phyloP scores from a whole-genome alignment of 2,113 vertebrate genomes.

The Murina feae region DNA sequence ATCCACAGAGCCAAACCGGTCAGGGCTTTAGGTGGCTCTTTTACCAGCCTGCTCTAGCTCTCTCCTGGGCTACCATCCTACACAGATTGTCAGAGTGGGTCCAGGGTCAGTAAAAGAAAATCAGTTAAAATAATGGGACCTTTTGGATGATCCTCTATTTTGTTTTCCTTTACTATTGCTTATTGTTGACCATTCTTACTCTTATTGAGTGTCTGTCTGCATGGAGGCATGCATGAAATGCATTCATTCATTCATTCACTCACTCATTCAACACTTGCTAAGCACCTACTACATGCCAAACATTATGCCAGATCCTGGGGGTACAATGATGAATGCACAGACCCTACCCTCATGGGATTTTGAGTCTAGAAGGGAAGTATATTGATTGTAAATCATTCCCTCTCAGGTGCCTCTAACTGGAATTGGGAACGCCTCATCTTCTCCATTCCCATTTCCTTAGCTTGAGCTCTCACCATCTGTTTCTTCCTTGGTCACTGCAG shows the following conservation, averaged over 20 bases:
- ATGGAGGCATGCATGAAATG: not conserved
- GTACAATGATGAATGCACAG: not conserved
- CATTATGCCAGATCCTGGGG: not conserved
- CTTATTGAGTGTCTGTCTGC: not conserved
- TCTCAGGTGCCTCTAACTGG: not conserved
- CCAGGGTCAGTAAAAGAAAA: not conserved
- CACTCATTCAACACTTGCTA: not conserved
- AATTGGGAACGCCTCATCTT: not conserved
- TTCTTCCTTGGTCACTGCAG: conserved; percentile 14
- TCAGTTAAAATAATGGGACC: not conserved
- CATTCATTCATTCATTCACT: not conserved
- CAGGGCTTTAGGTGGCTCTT: not conserved
- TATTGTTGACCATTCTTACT: not conserved
- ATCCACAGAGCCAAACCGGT: no score
- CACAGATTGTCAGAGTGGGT: not conserved
- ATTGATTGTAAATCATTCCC: not conserved
- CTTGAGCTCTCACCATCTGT: not conserved
- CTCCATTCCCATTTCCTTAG: not conserved
- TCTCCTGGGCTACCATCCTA: not conserved
- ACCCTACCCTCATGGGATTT: not conserved
- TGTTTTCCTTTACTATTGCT: not conserved
- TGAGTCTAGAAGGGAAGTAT: not conserved
- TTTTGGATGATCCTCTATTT: not conserved
- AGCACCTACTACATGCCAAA: not conserved
- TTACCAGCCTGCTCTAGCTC: not conserved